Conservation (phyloP, 2,888 invertebrate genomes). For the Disparrhopalites patrizii region DNA sequence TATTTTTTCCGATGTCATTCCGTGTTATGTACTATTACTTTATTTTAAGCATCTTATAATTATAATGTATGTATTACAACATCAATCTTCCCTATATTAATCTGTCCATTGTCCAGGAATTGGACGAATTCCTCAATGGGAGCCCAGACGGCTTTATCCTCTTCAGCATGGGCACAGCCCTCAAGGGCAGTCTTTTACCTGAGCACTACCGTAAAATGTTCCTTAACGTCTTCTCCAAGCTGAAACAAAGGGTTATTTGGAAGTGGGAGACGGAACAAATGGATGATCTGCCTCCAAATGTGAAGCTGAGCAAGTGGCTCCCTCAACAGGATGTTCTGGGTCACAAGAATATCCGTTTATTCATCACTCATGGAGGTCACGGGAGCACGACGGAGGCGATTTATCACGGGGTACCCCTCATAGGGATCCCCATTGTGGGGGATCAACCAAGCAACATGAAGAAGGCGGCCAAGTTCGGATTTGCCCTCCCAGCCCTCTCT, state of each 20-base stretch:
- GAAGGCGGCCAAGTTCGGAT: constrained; percentile 56
- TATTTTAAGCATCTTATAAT: no score
- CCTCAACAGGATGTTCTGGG: constrained; percentile 76
- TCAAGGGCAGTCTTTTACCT: constrained; percentile 75
- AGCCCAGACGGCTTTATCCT: constrained; percentile 69
- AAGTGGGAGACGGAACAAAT: constrained; percentile 69
- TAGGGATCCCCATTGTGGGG: constrained; percentile 56
- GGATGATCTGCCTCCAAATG: constrained; percentile 60
- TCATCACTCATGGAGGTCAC: constrained; percentile 65
- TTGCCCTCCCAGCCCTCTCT: constrained; percentile 50
- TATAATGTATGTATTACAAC: no score
- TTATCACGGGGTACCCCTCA: constrained; percentile 59
- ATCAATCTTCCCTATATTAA: no score
- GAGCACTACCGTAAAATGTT: constrained; percentile 65
- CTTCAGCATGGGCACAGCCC: constrained; percentile 81
- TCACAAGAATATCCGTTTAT: constrained; percentile 56
- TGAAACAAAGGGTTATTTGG: constrained; percentile 79
- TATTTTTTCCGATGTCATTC: no score
- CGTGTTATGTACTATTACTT: no score
- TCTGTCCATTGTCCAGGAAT: constrained; percentile 65
- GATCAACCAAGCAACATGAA: constrained; percentile 59
- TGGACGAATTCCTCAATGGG: constrained; percentile 50
- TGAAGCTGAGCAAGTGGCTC: constrained; percentile 62
- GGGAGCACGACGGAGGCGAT: constrained; percentile 63
- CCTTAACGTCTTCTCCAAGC: constrained; percentile 66